These are phyloP conservation scores for Pemphigus obesinymphae DNA, from an alignment of 1,140 invertebrate species.

Conservation along the genomic window DNA sequence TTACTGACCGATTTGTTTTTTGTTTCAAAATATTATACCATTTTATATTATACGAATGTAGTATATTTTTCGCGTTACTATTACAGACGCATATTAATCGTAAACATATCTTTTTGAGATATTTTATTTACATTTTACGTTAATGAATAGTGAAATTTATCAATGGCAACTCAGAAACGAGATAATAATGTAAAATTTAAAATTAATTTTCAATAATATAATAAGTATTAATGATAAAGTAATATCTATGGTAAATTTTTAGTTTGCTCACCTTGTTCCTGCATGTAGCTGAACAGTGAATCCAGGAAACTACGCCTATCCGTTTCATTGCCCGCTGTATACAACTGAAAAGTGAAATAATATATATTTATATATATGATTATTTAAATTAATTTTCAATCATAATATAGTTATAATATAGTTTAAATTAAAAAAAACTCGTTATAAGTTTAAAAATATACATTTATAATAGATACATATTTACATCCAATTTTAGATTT, in stretches of 20 bases:
- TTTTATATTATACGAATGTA: neutral
- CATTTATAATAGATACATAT: too few relatives aligned
- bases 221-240: neutral
- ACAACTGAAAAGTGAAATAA: neutral
- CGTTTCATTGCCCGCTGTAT: constrained; percentile 19
- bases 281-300: constrained; percentile 33
- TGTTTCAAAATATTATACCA: too few relatives aligned
- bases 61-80: too few relatives aligned
- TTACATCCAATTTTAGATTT: too few relatives aligned
- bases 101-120: too few relatives aligned
- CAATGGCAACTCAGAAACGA: neutral
- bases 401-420: too few relatives aligned
- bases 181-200: neutral
- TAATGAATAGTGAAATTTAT: neutral
- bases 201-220: neutral
- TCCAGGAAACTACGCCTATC: constrained; percentile 30
- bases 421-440: too few relatives aligned
- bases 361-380: neutral
- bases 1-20: too few relatives aligned
- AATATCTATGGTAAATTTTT: neutral
- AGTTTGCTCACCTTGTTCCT: constrained; percentile 33
- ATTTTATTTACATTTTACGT: neutral
- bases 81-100: too few relatives aligned
- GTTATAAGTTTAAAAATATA: too few relatives aligned
- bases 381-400: too few relatives aligned